Conservation (phyloP, 2,797 vertebrate species). For the Adelosebastes latens region DNA sequence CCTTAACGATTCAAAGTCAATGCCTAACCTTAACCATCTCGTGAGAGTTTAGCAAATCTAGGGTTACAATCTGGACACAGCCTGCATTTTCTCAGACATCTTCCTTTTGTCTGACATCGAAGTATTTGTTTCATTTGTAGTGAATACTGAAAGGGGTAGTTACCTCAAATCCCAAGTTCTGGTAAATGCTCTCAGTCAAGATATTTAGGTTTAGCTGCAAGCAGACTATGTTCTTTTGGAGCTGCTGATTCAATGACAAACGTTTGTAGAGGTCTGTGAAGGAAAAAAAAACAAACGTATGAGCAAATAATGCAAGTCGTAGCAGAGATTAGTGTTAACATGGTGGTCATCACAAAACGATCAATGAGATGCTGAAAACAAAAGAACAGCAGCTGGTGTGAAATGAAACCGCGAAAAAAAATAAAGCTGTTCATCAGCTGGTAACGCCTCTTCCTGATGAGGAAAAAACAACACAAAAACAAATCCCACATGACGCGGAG, state of each 20-base stretch:
- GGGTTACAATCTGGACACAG: background rate
- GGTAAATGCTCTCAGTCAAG: background rate
- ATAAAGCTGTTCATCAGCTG: constrained; percentile 22
- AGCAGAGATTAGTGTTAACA: background rate
- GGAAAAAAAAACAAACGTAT: background rate
- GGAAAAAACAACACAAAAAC: background rate
- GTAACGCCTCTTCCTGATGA: background rate
- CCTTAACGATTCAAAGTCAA: background rate
- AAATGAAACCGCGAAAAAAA: constrained; percentile 8
- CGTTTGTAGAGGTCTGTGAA: background rate
- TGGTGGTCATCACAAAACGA: background rate
- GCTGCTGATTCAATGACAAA: background rate
- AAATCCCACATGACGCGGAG: background rate
- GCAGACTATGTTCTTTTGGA: background rate
- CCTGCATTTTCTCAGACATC: background rate
- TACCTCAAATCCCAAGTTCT: background rate
- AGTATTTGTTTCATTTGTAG: background rate
- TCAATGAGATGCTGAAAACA: background rate
- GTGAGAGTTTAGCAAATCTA: background rate
- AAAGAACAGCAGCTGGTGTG: constrained; percentile 21
- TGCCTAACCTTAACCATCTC: background rate
- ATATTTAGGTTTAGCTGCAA: background rate
- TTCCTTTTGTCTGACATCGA: background rate
- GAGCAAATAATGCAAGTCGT: background rate
- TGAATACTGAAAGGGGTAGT: background rate